Conservation (phyloP, 2,113 vertebrate species). For the Ovibos moschatus region DNA sequence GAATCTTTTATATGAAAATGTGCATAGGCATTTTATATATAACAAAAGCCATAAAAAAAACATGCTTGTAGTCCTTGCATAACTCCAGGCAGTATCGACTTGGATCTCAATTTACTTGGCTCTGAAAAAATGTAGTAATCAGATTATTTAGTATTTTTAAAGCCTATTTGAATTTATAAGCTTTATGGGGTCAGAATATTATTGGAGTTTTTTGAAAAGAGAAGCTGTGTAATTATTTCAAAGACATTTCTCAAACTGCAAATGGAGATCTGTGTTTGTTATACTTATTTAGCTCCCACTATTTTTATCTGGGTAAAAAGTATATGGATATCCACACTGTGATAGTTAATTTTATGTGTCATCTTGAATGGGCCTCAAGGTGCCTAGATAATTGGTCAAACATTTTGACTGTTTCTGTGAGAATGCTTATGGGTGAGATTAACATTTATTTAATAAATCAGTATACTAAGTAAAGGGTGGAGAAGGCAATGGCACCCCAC, state of each 20-base stretch:
- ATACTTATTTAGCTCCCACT: neutral
- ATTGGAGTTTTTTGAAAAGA: neutral
- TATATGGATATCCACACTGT: neutral
- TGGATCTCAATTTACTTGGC: neutral
- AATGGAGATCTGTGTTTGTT: neutral
- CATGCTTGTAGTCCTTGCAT: neutral
- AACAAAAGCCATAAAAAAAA: neutral
- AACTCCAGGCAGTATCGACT: neutral
- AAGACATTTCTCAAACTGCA: neutral
- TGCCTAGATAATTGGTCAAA: neutral
- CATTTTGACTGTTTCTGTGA: neutral
- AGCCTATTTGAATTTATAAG: neutral
- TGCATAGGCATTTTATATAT: neutral
- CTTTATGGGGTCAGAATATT: neutral
- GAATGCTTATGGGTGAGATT: neutral
- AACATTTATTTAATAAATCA: neutral
- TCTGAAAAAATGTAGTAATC: neutral
- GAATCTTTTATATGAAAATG: neutral
- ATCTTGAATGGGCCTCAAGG: neutral
- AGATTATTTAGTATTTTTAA: neutral
- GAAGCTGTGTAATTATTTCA: neutral
- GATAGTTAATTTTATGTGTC: neutral
- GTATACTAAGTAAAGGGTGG: neutral
- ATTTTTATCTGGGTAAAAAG: neutral
- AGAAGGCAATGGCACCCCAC: no score